Conservation (phyloP, 2,113 vertebrate species). For the Columba livia region DNA sequence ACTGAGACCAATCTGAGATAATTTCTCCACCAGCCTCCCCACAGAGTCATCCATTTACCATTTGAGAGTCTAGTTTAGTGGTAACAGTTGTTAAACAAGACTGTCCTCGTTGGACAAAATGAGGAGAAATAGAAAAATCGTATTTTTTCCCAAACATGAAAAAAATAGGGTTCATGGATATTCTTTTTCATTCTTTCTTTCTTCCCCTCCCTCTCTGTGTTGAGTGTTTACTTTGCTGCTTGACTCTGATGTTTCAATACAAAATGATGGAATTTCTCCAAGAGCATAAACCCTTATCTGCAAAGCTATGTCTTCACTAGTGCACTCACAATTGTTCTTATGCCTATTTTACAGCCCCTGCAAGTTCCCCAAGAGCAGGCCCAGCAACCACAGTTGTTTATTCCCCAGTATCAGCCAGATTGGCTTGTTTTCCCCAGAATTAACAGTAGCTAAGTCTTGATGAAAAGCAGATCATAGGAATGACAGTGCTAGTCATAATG, state of each 20-base stretch:
- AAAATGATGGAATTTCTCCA: background rate
- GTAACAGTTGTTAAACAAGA: background rate
- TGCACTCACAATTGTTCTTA: background rate
- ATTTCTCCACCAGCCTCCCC: background rate
- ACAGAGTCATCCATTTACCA: background rate
- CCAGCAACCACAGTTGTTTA: background rate
- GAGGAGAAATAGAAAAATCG: background rate
- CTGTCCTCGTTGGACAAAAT: background rate
- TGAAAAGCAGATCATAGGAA: conserved; percentile 14
- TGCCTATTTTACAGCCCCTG: background rate
- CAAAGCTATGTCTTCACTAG: background rate
- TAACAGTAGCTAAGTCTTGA: conserved; percentile 36
- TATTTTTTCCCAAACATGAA: background rate
- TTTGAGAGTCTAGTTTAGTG: background rate
- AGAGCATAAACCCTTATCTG: background rate
- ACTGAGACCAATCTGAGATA: background rate
- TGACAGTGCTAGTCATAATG: conserved; percentile 35
- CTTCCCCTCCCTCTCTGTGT: background rate
- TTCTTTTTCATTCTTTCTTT: too few species aligned
- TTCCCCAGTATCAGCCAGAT: background rate
- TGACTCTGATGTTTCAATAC: background rate
- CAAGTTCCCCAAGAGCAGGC: background rate
- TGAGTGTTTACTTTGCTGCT: background rate
- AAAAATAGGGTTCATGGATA: background rate
- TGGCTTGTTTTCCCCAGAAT: background rate